Evolutionary conservation across 2,797 vertebrate species (phyloP).

Genomic region (Galago senegalensis): DNA sequence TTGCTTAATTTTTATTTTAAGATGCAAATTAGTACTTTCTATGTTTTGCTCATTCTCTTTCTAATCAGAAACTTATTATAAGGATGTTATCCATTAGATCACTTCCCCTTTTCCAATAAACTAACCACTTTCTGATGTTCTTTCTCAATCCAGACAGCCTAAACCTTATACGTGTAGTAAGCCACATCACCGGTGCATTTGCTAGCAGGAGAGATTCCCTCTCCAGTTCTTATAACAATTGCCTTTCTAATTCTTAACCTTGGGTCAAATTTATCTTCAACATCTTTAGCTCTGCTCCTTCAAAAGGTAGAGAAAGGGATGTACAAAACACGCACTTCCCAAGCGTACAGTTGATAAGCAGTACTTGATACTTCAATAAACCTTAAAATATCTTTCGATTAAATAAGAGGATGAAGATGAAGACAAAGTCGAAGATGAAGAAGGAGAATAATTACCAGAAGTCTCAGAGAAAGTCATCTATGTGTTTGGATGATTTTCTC

Average conservation of each 20-base stretch:
- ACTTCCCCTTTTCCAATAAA: background rate
- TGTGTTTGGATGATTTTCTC: background rate
- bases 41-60: background rate
- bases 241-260: background rate
- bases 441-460: background rate
- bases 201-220: background rate
- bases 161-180: background rate
- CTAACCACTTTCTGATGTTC: background rate
- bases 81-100: background rate
- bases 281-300: background rate
- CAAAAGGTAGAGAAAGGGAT: background rate
- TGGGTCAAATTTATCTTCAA: background rate
- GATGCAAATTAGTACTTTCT: background rate
- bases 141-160: conserved; percentile 25
- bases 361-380: background rate
- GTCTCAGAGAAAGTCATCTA: background rate
- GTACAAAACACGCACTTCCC: background rate
- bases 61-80: background rate
- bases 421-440: background rate
- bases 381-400: background rate
- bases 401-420: background rate
- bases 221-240: background rate
- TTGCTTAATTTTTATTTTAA: background rate
- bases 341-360: background rate
- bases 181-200: background rate